Percentiles rank a stretch among this genome's conserved stretches.
phyloP scores from a whole-genome alignment of 2,113 vertebrate genomes.

The Marmota flaviventris region DNA sequence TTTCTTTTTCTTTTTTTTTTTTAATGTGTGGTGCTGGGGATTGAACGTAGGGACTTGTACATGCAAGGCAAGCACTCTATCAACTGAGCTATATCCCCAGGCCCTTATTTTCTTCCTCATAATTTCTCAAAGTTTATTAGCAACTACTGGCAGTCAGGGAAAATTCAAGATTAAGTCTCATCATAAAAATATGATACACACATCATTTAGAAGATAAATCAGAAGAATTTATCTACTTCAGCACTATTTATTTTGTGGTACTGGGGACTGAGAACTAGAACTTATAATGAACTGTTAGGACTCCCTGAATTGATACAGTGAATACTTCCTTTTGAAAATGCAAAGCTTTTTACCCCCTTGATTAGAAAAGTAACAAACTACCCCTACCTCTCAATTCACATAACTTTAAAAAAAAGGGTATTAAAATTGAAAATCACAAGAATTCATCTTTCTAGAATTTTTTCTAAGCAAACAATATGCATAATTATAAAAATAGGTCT shows the following conservation, averaged over 20 bases:
- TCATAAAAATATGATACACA: neutral
- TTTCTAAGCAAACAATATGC: neutral
- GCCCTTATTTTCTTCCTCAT: neutral
- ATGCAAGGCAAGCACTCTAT: too few relatives aligned
- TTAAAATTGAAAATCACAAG: slow-evolving; percentile 48
- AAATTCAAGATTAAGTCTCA: neutral
- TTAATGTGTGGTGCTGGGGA: too few relatives aligned
- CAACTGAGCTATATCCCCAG: too few relatives aligned
- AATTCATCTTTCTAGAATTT: slow-evolving; percentile 44
- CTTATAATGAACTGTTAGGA: neutral
- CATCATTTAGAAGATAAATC: slow-evolving; percentile 22
- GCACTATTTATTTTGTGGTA: too few relatives aligned
- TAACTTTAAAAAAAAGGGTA: neutral
- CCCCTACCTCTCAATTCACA: neutral
- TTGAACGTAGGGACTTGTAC: too few relatives aligned
- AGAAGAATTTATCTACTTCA: neutral
- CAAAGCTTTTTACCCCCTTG: neutral
- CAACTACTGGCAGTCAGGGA: neutral
- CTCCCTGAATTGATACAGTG: neutral
- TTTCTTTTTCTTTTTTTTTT: neutral
- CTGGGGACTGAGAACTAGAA: neutral
- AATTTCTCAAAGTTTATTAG: slow-evolving; percentile 54
- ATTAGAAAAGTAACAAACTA: slow-evolving; percentile 46
- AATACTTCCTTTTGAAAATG: slow-evolving; percentile 23
- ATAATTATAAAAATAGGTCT: slow-evolving; percentile 15